phyloP scores from a whole-genome alignment of 2,113 vertebrate genomes.

The Balaeniceps rex region DNA sequence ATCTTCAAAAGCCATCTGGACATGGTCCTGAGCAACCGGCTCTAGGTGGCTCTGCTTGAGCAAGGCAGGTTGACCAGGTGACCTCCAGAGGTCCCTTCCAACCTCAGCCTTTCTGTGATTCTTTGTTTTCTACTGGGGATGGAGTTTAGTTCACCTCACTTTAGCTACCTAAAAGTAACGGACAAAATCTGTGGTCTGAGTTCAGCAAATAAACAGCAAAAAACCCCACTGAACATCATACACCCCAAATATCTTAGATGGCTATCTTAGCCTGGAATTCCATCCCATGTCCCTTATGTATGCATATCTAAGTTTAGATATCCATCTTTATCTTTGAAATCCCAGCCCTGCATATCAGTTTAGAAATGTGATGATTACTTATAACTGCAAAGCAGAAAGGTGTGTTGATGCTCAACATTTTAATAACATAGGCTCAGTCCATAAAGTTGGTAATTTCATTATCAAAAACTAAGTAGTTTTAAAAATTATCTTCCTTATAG shows the following conservation, averaged over 20 bases:
- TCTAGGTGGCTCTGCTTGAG: background rate
- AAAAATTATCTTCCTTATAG: background rate
- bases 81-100: background rate
- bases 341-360: background rate
- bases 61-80: background rate
- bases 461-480: background rate
- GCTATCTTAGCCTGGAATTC: background rate
- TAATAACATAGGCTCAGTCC: background rate
- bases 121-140: background rate
- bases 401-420: background rate
- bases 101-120: background rate
- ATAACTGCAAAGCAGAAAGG: background rate
- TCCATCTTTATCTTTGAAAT: background rate
- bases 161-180: background rate
- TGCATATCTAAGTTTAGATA: background rate
- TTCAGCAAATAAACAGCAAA: background rate
- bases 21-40: background rate
- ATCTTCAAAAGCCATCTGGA: background rate
- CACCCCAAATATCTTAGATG: background rate
- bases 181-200: background rate
- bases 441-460: background rate
- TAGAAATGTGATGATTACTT: background rate
- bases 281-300: background rate
- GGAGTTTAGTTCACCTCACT: background rate
- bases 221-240: background rate